Evolutionary conservation across 2,888 invertebrate species (phyloP), one percentile per base, ranked within the genome.

Genomic region (Nematopogon swammerdamellus): DNA sequence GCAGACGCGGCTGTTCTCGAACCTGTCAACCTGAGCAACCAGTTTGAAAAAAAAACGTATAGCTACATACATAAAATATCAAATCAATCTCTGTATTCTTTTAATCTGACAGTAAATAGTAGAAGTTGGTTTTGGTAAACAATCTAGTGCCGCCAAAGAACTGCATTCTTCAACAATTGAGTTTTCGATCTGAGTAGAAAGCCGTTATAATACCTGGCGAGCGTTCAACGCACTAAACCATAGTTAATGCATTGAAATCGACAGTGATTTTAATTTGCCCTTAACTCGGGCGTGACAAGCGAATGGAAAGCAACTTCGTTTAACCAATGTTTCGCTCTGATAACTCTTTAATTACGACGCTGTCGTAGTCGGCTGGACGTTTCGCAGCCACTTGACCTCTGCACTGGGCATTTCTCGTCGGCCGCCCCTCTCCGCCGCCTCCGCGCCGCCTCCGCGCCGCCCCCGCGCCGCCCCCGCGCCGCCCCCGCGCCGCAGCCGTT

Each of bases 251-350:
- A 36, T 73, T 68, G 76, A 77, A 79, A 79, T 75, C 75, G 76
- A 77, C 73, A 79, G 77, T 79, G 76, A 74, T 76, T 76, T 72
- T 74, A 70, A 76, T 74, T 77, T 77, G 74, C 77, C 76, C 75
- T 72, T 70, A 70, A 73, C 72, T 70, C 72, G 67, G 65, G 70
- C 73, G 72, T 76, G 75, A 74, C 67, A 75, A 73, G 72, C 75
- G 79, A 36, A 76, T 79, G 76, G 77, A 77, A 77, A 79, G 76
- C 74, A 72, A 66, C 36, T 36, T 14, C 71, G 71, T 74, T 79
- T 75, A 74, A 72, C 79, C 75, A 76, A 77, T 77, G 77, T 75
- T 74, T 66, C 67, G 76, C 75, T 77, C 79, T 77, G 71, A 79
- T 77, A 75, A 76, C 71, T 72, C 70, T 74, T 69, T 76, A 76